Evolutionary conservation across 2,113 vertebrate species (phyloP), one percentile per base, ranked within the genome.

Genomic region (Vicugna pacos): DNA sequence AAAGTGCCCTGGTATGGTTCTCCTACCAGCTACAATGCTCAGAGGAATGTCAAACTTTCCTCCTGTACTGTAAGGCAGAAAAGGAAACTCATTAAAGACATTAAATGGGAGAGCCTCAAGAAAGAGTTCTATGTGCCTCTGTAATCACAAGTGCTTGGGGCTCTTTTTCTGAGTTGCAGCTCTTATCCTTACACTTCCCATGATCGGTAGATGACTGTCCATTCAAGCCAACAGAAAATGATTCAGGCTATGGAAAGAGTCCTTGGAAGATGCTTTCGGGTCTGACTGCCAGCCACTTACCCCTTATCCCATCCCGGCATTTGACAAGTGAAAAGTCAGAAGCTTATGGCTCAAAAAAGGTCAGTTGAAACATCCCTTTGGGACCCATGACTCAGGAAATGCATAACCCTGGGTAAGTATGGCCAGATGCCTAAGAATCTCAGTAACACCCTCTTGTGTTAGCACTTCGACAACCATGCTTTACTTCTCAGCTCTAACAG

Each of bases 171-270:
- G 17, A 42, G 30, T 8, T 50, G 38, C 81, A 91, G 35, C 17
- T 85, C 26, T 72, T 85, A 50, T n/a, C 48, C 76, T 72, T 56
- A 56, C 89, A 85, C 24, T 86, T 89, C n/a, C 83, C 32, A 11
- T 20, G 69, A 62, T 83, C 64, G 35, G 60, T 54, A 56, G 64
- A 54, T 54, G 46, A 75, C 32, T 73, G 65, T 81, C 70, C 93
- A 46, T 81, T 86, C 62, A 86, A 90, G 65, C 10, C 58, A 93
- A 77, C 20, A 89, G 20, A 83, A 86, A 30, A 95, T 19, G 56
- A 90, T 15, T 89, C 56, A 69, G 54, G 26, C 48, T 50, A 52
- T 22, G 9, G 62, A 32, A 85, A 48, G 32, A 5, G 22, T 72
- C 77, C 20, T 8, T 0, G 32, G 42, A 72, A 86, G 50, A 82